Base-by-base conservation (phyloP, 2,888 invertebrate species). In the Latrodectus elegans region DNA sequence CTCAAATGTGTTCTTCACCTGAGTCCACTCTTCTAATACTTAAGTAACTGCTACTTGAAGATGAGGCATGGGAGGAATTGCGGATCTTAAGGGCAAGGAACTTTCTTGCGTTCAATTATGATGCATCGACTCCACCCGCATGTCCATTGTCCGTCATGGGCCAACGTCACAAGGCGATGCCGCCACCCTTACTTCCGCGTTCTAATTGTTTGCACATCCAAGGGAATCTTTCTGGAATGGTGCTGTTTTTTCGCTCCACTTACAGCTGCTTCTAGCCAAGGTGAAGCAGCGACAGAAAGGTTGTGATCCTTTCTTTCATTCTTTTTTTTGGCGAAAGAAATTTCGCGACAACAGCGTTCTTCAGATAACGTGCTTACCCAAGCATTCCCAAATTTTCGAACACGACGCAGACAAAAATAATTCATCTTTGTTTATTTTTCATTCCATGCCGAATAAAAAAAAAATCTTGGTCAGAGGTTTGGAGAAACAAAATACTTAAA, bases 11-110 rank as follows among this genome's bases (percentile, higher is more conserved):
- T 65, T 49, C 26, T 22, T 17, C 51, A 8, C 11, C 77, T 17
- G 67, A 52, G 14, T 49, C 70, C 12, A 64, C 72, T 22, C n/a
- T 22, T 11, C 79, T 71, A 79, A 79, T 71, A 60, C 80, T 72
- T 80, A 80, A 80, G 80, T 80, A 80, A 80, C 65, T 17, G 55
- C 65, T 14, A 77, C 51, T 17, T 17, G 72, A 80, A 72, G 70
- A 70, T 38, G 78, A 79, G 26, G n/a, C 80, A 26, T 60, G 72
- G 38, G n/a, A 15, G 72, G 51, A 38, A 80, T 80, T 64, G 72
- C 80, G 80, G 80, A 80, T 80, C 72, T 72, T 51, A 55, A 72
- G 80, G 72, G 80, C 80, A 80, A 80, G 17, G 80, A 80, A 72
- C 80, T 55, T 71, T 72, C 22, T 65, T 60, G 17, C 26, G 60